Evolutionary conservation across 2,797 vertebrate species (phyloP).

Genomic region (Melanotaenia maccullochi): DNA sequence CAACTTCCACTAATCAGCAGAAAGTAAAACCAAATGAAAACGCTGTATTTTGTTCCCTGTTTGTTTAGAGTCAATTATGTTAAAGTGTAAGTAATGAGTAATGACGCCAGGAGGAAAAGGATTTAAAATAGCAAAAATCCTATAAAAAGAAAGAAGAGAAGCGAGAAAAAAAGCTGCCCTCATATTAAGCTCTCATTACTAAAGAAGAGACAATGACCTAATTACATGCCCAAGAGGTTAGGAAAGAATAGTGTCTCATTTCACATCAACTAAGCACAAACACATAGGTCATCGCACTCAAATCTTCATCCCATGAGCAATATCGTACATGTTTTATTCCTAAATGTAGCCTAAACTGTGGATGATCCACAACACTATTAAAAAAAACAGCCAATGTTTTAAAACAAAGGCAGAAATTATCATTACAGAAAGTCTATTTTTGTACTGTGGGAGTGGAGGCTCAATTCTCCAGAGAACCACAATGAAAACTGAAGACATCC

Average conservation of each 20-base stretch:
- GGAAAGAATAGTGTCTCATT: slow-evolving; percentile 46
- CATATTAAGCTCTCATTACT: slow-evolving; percentile 43
- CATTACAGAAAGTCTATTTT: slow-evolving; percentile 37
- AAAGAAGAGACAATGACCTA: slow-evolving; percentile 55
- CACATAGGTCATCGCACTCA: neutral
- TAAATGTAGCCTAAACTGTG: slow-evolving; percentile 16
- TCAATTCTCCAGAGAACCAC: slow-evolving; percentile 27
- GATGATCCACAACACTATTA: slow-evolving; percentile 16
- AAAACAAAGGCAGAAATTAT: slow-evolving; percentile 16
- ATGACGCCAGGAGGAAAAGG: slow-evolving; percentile 18
- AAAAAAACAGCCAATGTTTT: slow-evolving; percentile 16
- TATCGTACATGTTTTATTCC: neutral
- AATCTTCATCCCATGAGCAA: slow-evolving; percentile 1
- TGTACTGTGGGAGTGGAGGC: slow-evolving; percentile 2
- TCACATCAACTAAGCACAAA: slow-evolving; percentile 19
- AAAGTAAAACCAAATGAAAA: slow-evolving; percentile 32
- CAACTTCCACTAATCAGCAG: slow-evolving; percentile 28
- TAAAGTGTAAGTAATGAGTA: slow-evolving; percentile 30
- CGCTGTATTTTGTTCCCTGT: slow-evolving; percentile 10
- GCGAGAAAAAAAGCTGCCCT: slow-evolving; percentile 7
- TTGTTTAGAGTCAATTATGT: slow-evolving; percentile 35
- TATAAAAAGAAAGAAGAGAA: slow-evolving; percentile 17
- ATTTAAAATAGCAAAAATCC: slow-evolving; percentile 20
- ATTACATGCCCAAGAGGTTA: slow-evolving; percentile 56
- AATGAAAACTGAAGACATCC: slow-evolving; percentile 62